phyloP scores from a whole-genome alignment of 2,888 invertebrate species.

The Cosmorhoe ocellata region DNA sequence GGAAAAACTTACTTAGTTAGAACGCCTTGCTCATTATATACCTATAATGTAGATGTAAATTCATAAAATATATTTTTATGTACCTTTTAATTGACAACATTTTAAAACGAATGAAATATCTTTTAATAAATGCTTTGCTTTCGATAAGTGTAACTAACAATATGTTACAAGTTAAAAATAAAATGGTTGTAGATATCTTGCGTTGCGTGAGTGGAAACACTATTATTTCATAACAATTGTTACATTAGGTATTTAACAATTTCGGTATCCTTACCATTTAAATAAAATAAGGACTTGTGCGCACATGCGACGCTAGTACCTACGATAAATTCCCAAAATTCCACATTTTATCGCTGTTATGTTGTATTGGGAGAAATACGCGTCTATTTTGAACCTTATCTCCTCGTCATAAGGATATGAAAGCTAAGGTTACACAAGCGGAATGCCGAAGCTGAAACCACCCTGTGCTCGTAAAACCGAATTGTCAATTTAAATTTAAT shows the following conservation, averaged over 20 bases:
- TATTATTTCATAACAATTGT: too few relatives aligned
- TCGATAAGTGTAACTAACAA: too few relatives aligned
- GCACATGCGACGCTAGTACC: slow-evolving; percentile 34
- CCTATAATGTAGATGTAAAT: too few relatives aligned
- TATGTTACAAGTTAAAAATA: too few relatives aligned
- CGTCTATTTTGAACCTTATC: slow-evolving; percentile 17
- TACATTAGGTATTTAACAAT: not conserved
- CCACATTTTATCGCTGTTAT: slow-evolving; percentile 36
- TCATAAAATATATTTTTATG: too few relatives aligned
- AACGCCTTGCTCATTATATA: too few relatives aligned
- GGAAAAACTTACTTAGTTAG: too few relatives aligned
- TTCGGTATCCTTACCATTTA: slow-evolving; percentile 8
- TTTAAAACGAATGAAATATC: too few relatives aligned
- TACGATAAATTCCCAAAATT: slow-evolving; percentile 43
- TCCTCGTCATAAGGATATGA: slow-evolving; percentile 6
- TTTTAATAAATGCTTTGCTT: too few relatives aligned
- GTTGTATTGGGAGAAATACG: slow-evolving; percentile 6
- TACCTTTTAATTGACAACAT: too few relatives aligned
- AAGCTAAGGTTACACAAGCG: slow-evolving; percentile 21
- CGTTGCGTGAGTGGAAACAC: too few relatives aligned
- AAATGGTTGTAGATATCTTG: too few relatives aligned
- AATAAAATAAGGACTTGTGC: slow-evolving; percentile 30
- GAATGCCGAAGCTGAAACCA: slow-evolving; percentile 42
- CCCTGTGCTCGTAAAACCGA: slow-evolving; percentile 66
- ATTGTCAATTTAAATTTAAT: slow-evolving; percentile 79